Conservation (phyloP, 2,113 vertebrate genomes). For the Patagioenas fasciata region DNA sequence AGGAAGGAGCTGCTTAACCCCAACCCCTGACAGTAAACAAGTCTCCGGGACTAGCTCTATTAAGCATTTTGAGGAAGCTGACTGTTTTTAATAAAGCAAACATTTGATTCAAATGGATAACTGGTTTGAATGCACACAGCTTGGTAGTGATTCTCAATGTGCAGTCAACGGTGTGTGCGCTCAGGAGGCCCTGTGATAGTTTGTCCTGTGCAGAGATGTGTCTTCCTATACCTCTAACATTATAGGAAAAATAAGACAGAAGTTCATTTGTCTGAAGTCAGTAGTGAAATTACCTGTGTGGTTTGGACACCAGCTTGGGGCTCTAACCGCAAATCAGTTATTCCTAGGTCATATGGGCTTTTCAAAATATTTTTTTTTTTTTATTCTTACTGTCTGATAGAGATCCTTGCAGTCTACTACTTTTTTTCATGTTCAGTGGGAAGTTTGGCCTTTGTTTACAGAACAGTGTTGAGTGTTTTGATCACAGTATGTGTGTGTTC, state of each 20-base stretch:
- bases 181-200: background rate
- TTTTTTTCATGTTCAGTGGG: background rate
- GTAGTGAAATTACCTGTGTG: background rate
- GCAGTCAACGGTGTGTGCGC: rapidly evolving
- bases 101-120: background rate
- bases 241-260: background rate
- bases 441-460: background rate
- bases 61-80: background rate
- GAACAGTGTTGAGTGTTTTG: background rate
- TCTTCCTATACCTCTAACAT: background rate
- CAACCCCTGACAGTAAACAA: background rate
- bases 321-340: background rate
- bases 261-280: background rate
- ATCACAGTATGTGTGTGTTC: background rate
- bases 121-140: background rate
- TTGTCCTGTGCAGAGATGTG: background rate
- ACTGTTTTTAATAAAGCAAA: background rate
- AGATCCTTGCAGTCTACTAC: background rate
- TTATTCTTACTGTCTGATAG: background rate
- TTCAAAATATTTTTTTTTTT: background rate
- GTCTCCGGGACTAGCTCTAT: background rate
- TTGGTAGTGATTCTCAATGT: background rate
- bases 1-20: background rate
- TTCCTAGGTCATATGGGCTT: background rate
- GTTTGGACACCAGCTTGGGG: background rate